Percentiles rank a stretch among this genome's conserved stretches.
Conservation (phyloP, 2,113 vertebrate species). For the Campylomormyrus numenius region DNA sequence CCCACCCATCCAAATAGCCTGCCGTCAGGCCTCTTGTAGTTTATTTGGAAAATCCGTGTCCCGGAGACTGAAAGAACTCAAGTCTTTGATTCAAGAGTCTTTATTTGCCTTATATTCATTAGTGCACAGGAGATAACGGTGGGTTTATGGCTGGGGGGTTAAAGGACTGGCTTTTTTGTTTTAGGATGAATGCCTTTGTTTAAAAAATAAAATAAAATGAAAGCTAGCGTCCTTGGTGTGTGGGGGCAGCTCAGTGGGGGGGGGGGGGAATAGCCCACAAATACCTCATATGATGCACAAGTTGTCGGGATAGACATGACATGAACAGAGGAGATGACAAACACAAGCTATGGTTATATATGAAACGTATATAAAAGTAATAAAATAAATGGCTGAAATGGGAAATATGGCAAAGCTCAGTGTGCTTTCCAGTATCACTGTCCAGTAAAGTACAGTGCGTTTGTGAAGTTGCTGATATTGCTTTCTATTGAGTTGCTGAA, state of each 20-base stretch:
- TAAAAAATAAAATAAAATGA: neutral
- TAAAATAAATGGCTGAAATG: neutral
- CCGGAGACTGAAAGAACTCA: neutral
- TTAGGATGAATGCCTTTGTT: neutral
- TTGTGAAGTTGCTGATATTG: neutral
- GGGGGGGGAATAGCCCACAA: neutral
- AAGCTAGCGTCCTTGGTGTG: neutral
- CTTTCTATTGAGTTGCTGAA: neutral
- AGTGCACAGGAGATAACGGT: neutral
- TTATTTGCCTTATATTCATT: neutral
- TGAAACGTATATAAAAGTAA: neutral
- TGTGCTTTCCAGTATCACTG: neutral
- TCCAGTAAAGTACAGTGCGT: neutral
- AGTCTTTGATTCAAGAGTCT: neutral
- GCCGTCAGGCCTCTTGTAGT: neutral
- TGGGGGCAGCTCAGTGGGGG: neutral
- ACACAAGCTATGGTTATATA: neutral
- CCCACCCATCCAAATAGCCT: neutral
- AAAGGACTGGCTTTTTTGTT: neutral
- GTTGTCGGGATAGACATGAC: neutral
- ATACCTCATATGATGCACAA: neutral
- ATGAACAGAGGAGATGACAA: neutral
- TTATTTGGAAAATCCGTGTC: neutral
- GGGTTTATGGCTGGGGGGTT: neutral
- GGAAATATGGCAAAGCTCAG: neutral